Conservation (phyloP, 2,113 vertebrate genomes). For the Pycnonotus jocosus region DNA sequence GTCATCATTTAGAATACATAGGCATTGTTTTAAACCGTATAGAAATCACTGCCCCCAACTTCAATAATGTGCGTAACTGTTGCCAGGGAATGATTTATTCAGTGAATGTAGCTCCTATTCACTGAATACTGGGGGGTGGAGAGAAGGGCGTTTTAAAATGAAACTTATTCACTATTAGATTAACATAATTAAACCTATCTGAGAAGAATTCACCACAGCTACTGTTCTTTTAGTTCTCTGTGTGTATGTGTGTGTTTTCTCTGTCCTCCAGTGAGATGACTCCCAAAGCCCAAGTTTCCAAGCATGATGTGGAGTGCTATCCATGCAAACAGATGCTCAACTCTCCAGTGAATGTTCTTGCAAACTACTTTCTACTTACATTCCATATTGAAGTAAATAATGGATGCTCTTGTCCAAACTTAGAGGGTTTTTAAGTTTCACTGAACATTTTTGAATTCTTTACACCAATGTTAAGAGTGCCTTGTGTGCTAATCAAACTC, state of each 20-base stretch:
- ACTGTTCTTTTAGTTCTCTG: neutral
- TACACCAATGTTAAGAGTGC: neutral
- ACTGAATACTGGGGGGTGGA: conserved; percentile 24
- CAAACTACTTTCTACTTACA: neutral
- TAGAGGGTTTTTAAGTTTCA: neutral
- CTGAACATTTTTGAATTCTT: neutral
- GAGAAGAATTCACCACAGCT: neutral
- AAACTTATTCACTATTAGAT: conserved; percentile 38
- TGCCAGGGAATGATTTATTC: conserved; percentile 60
- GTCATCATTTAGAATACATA: conserved; percentile 29
- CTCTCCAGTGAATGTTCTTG: neutral
- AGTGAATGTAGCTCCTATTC: conserved; percentile 52
- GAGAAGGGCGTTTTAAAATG: neutral
- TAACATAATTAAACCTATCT: conserved; percentile 41
- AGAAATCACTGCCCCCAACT: conserved; percentile 38
- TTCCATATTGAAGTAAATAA: neutral
- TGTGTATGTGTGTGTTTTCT: neutral
- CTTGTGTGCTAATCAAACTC: neutral
- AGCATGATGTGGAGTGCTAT: neutral
- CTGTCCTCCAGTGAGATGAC: neutral
- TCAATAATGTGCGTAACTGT: conserved; percentile 51
- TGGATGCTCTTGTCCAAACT: neutral
- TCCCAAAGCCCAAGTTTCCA: neutral
- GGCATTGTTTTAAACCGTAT: conserved; percentile 15
- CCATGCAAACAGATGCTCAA: neutral